phyloP scores from a whole-genome alignment of 2,888 invertebrate genomes.

The Acanthosoma haemorrhoidale region DNA sequence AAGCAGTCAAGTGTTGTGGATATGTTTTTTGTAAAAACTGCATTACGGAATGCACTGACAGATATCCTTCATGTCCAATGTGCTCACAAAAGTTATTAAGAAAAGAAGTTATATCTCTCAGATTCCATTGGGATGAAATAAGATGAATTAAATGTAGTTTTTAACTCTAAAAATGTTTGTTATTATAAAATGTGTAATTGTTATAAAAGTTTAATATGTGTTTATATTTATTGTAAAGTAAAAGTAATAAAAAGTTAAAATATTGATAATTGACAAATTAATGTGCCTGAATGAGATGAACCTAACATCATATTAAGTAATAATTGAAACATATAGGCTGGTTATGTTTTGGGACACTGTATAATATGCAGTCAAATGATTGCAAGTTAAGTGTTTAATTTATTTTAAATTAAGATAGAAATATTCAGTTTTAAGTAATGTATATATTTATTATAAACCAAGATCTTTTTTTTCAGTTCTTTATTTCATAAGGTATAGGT shows the following conservation, averaged over 20 bases:
- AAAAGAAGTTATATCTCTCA: neutral
- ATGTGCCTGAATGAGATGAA: too few relatives aligned
- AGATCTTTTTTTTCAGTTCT: too few relatives aligned
- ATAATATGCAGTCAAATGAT: too few relatives aligned
- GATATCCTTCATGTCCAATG: neutral
- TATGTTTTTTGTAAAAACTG: neutral
- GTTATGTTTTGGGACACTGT: too few relatives aligned
- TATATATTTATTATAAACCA: too few relatives aligned
- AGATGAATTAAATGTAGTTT: neutral
- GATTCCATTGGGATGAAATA: neutral
- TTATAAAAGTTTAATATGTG: too few relatives aligned
- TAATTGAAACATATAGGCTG: too few relatives aligned
- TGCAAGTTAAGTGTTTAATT: too few relatives aligned
- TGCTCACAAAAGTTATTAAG: neutral
- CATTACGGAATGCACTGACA: neutral
- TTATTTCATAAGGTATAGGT: too few relatives aligned
- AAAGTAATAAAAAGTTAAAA: neutral
- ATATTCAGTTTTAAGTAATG: too few relatives aligned
- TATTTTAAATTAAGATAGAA: too few relatives aligned
- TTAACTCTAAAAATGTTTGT: neutral
- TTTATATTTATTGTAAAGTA: neutral
- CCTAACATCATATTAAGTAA: too few relatives aligned
- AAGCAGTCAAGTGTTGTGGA: neutral
- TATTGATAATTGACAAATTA: neutral
- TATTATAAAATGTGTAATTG: conserved; percentile 6